Percentiles rank a stretch among this genome's conserved stretches.
Conservation (phyloP, 2,888 invertebrate species). For the Pristionchus arcanus region DNA sequence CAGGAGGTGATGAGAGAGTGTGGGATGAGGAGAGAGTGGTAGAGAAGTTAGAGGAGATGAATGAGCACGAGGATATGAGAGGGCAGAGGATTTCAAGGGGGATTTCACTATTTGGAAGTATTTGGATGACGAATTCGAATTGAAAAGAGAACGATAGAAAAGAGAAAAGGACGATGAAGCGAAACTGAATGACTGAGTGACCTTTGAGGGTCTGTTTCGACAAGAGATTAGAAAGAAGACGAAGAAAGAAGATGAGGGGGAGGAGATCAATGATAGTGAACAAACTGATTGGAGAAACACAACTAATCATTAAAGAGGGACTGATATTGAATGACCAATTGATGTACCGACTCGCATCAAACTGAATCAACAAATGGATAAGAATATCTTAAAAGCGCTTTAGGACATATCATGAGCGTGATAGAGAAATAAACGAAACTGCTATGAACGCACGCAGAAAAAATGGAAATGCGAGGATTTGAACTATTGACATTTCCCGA, state of each 20-base stretch:
- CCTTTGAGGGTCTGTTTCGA: slow-evolving; percentile 7
- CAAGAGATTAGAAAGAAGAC: slow-evolving; percentile 7
- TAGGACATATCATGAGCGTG: too few species aligned
- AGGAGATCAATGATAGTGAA: slow-evolving; percentile 18
- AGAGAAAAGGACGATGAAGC: not conserved
- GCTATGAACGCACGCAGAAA: too few species aligned
- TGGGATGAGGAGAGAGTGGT: slow-evolving; percentile 36
- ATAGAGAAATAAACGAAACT: too few species aligned
- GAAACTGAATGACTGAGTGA: not conserved
- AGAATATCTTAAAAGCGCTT: too few species aligned
- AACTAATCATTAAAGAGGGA: not conserved
- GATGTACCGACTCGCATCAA: too few species aligned
- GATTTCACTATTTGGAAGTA: not conserved
- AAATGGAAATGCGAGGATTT: too few species aligned
- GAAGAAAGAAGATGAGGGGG: not conserved
- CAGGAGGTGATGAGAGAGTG: slow-evolving; percentile 45
- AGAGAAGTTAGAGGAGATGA: not conserved
- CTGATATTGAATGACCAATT: not conserved
- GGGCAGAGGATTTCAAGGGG: slow-evolving; percentile 12
- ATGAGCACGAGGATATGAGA: not conserved
- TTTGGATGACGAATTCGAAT: slow-evolving; percentile 23
- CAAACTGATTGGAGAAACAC: not conserved
- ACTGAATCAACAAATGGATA: too few species aligned
- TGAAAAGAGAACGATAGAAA: not conserved
- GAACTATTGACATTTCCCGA: too few species aligned